A percentile compares a stretch with the other conserved stretches of the same genome.
Conservation (phyloP, 2,113 vertebrate species). For the Ictalurus furcatus region DNA sequence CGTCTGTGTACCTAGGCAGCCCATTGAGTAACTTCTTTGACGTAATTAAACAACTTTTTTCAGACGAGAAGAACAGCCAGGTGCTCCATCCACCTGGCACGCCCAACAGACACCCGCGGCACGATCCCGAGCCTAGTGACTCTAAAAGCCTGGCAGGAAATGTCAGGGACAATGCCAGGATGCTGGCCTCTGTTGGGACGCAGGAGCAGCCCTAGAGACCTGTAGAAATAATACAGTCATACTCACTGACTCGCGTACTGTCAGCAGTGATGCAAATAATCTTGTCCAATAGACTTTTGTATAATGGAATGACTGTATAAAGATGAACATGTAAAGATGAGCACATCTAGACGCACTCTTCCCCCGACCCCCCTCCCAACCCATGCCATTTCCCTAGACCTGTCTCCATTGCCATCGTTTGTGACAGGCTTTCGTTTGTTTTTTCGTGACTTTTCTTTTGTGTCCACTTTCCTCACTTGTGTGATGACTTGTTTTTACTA, state of each 20-base stretch:
- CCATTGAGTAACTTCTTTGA: constrained; percentile 99
- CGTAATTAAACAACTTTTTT: constrained; percentile 99
- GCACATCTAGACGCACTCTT: constrained; percentile 60
- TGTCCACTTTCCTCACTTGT: constrained; percentile 62
- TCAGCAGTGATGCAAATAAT: constrained; percentile 69
- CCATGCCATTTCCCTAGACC: constrained; percentile 13
- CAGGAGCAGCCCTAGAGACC: constrained; percentile 84
- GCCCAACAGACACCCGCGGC: constrained; percentile 86
- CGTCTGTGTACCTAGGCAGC: constrained; percentile 87
- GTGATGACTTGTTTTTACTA: constrained; percentile 90
- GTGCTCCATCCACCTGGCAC: constrained; percentile 86
- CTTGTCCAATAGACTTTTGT: constrained; percentile 72
- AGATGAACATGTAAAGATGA: constrained; percentile 56
- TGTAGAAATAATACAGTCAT: constrained; percentile 26
- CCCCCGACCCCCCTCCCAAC: not conserved
- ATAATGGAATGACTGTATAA: constrained; percentile 78
- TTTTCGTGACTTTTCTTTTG: constrained; percentile 63
- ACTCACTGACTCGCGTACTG: constrained; percentile 61
- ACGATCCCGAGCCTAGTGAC: constrained; percentile 85
- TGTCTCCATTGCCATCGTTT: constrained; percentile 32
- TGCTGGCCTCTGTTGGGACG: constrained; percentile 81
- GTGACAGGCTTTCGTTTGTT: constrained; percentile 56
- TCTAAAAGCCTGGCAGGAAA: constrained; percentile 79
- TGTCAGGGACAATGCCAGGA: constrained; percentile 80
- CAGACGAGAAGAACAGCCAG: constrained; percentile 99